These are phyloP conservation scores for Holocentrus rufus DNA, from an alignment of 2,797 vertebrate species.

Conservation along the genomic window DNA sequence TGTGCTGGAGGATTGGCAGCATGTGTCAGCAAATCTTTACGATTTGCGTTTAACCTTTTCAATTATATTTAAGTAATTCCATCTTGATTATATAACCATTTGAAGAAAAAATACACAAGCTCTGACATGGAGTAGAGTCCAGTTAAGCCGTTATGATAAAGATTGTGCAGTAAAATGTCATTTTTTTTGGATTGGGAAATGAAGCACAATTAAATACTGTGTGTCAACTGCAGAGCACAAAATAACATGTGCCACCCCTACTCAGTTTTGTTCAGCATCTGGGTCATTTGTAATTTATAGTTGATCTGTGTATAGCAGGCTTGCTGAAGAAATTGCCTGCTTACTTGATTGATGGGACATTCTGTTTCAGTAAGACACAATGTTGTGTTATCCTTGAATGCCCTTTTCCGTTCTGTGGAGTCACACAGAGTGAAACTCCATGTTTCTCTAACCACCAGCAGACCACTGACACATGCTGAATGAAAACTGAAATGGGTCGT, in stretches of 20 bases:
- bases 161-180: slow-evolving; percentile 54
- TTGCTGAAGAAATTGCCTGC: slow-evolving; percentile 47
- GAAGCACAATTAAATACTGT: slow-evolving; percentile 72
- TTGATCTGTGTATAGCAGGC: slow-evolving; percentile 37
- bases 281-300: slow-evolving; percentile 69
- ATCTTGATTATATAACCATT: slow-evolving; percentile 76
- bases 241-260: slow-evolving; percentile 43
- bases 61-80: slow-evolving; percentile 75
- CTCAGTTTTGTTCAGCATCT: slow-evolving; percentile 74
- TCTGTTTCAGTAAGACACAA: slow-evolving; percentile 19
- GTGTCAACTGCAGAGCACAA: slow-evolving; percentile 69
- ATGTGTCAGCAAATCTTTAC: slow-evolving; percentile 77
- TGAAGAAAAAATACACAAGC: slow-evolving; percentile 60
- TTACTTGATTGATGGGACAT: slow-evolving; percentile 31
- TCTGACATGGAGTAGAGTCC: slow-evolving; percentile 70
- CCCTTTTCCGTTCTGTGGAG: slow-evolving; percentile 58
- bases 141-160: slow-evolving; percentile 55
- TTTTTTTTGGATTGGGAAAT: slow-evolving; percentile 57
- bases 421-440: slow-evolving; percentile 44
- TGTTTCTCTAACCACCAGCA: slow-evolving; percentile 82
- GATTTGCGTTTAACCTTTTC: slow-evolving; percentile 74
- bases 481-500: slow-evolving; percentile 69
- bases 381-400: slow-evolving; percentile 42
- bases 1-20: slow-evolving; percentile 84
- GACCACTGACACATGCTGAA: slow-evolving; percentile 80